Evolutionary conservation across 1,140 invertebrate genomes (phyloP).

Genomic region (Phocides pigmalion): DNA sequence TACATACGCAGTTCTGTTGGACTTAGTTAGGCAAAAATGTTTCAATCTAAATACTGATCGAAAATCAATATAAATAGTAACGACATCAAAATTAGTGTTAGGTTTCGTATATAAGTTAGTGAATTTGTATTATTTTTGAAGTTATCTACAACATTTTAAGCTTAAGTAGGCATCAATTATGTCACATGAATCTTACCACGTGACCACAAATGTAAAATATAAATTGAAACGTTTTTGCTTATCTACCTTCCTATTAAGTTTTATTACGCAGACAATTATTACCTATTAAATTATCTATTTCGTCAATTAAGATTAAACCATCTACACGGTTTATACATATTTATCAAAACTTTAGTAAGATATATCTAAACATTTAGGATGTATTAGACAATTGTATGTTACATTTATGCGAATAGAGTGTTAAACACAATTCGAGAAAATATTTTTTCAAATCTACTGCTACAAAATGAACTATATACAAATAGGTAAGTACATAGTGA

Average conservation of each 20-base stretch:
- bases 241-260: background rate
- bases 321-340: background rate
- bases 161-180: too few species aligned
- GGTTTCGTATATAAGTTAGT: background rate
- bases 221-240: conserved; percentile 6
- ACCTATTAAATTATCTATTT: background rate
- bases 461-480: conserved; percentile 20
- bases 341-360: conserved; percentile 26
- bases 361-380: conserved; percentile 20
- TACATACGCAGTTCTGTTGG: conserved; percentile 25
- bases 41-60: conserved; percentile 17
- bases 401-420: conserved; percentile 13
- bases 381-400: conserved; percentile 3
- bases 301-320: background rate
- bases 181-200: too few species aligned
- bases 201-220: too few species aligned
- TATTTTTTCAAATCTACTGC: background rate
- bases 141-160: too few species aligned
- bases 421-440: conserved; percentile 10
- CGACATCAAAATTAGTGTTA: background rate
- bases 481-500: conserved; percentile 1
- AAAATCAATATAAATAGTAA: background rate
- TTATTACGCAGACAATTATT: background rate
- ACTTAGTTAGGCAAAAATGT: conserved; percentile 20
- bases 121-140: background rate